Percentiles rank a stretch among this genome's conserved stretches.
Conservation (phyloP, 2,797 vertebrate genomes). For the Champsocephalus esox region DNA sequence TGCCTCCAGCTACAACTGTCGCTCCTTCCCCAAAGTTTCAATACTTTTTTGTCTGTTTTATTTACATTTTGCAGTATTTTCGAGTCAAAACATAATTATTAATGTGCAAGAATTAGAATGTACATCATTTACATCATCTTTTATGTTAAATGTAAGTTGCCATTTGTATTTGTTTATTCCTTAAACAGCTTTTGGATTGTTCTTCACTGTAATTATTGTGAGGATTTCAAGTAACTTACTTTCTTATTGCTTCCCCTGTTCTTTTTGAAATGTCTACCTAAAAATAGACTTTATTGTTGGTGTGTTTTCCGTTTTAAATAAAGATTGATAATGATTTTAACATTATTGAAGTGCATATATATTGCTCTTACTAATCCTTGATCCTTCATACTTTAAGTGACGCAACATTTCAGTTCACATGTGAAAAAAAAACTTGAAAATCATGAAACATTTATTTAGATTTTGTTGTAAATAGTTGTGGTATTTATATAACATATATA, state of each 20-base stretch:
- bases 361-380: neutral
- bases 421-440: too few relatives aligned
- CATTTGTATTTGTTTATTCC: neutral
- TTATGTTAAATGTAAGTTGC: too few relatives aligned
- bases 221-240: neutral
- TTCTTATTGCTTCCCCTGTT: neutral
- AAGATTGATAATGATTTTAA: neutral
- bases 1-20: conserved; percentile 4
- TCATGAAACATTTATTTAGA: neutral
- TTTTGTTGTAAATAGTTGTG: neutral
- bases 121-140: too few relatives aligned
- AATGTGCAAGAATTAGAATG: too few relatives aligned
- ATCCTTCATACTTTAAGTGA: conserved; percentile 1
- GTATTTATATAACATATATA: neutral
- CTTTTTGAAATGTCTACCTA: neutral
- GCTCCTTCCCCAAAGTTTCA: conserved; percentile 1
- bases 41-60: neutral
- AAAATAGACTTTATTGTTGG: neutral
- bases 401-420: neutral
- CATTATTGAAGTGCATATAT: neutral
- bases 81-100: neutral
- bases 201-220: neutral
- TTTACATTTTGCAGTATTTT: neutral
- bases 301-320: neutral
- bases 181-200: neutral